Base-by-base conservation (phyloP, 2,888 invertebrate genomes). In the Perizoma affinitatum region DNA sequence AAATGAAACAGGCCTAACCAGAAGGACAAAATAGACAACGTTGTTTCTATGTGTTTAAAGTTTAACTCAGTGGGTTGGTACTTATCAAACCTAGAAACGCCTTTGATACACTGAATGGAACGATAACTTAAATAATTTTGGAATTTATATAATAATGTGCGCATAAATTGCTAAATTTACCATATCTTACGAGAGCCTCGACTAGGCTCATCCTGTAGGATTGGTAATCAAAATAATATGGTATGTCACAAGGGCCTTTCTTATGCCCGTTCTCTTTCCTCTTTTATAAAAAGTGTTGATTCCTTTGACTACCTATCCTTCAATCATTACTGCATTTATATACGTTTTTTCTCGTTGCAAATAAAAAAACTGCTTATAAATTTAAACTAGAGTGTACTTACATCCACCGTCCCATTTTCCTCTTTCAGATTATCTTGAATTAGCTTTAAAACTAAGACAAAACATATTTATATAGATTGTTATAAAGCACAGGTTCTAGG, bases 401-500 rank as follows among this genome's bases (percentile, higher is more conserved):
- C 85, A 88, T 84, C 87, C 89, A 89, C 92, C 91, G 92, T 92
- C 92, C 92, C 92, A 79, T 84, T 89, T 88, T 88, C 89, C 86
- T 89, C 88, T 90, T 84, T 88, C 88, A 87, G 83, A 81, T 83
- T 82, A 80, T 78, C 80, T 89, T 85, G 79, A 84, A 84, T 84
- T 91, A 90, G 90, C 88, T 90, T 90, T 90, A 90, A 90, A 80
- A 71, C 82, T 72, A 80, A 82, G 77, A 81, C 63, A 81, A 79
- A 84, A 86, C 84, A 86, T 90, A 89, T 89, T 88, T 90, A 90
- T 87, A 90, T 91, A 91, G 89, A 90, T 89, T 90, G 91, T 92
- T 91, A 90, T 83, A 78, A 88, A 88, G 91, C 91, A 92, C 91
- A 90, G 90, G 91, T 89, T 88, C 83, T 90, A 91, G 90, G 87